Percentiles rank a stretch among this genome's conserved stretches.
phyloP scores from a whole-genome alignment of 2,113 vertebrate species.

The Alces alces region DNA sequence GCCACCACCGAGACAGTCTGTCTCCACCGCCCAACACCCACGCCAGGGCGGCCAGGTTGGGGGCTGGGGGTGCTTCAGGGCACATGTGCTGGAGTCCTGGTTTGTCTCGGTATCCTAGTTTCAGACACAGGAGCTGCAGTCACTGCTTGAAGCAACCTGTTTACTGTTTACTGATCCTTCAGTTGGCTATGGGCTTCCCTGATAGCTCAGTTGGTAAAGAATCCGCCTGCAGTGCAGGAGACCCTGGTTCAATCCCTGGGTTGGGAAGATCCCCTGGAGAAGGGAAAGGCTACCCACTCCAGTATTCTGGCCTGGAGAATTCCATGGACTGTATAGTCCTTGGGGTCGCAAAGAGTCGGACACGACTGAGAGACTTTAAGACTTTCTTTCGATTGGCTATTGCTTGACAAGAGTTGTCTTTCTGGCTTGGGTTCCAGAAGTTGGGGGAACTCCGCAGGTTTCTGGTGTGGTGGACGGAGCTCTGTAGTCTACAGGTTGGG shows the following conservation, averaged over 20 bases:
- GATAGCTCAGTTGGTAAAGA: not conserved
- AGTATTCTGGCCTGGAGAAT: not conserved
- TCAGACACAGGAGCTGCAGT: not conserved
- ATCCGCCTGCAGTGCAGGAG: not conserved
- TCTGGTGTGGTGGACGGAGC: rapidly evolving
- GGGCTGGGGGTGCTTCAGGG: not conserved
- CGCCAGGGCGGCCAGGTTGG: rapidly evolving
- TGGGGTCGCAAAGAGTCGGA: not conserved
- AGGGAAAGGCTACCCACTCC: not conserved
- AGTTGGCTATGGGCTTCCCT: not conserved
- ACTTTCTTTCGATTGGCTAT: not conserved
- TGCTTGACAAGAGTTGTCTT: too few relatives aligned
- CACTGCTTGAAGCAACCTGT: not conserved
- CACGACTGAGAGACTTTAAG: not conserved
- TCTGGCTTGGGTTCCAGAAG: not conserved
- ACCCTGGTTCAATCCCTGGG: not conserved
- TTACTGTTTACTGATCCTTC: rapidly evolving
- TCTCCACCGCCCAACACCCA: not conserved
- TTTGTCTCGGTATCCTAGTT: not conserved
- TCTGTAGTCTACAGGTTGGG: rapidly evolving
- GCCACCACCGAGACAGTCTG: not conserved
- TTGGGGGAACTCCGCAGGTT: rapidly evolving
- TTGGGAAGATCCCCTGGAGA: not conserved
- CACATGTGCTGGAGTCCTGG: rapidly evolving
- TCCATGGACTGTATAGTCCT: not conserved